A percentile compares a stretch with the other conserved stretches of the same genome.
phyloP scores from a whole-genome alignment of 2,888 invertebrate species.

The Nycteola revayana region DNA sequence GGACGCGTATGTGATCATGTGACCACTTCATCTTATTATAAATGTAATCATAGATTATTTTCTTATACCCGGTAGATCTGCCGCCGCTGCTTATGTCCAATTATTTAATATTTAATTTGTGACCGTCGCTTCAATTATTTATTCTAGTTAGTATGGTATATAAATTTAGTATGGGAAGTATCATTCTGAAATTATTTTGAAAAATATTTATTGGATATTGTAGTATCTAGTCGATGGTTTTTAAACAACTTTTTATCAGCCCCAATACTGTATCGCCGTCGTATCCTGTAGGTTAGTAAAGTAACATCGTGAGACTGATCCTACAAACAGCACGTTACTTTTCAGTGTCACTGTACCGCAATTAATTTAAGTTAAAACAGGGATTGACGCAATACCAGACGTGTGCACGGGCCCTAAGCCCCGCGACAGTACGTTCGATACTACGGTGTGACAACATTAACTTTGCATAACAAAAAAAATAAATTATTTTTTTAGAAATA shows the following conservation, averaged over 20 bases:
- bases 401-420: slow-evolving; percentile 14
- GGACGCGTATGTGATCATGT: slow-evolving; percentile 62
- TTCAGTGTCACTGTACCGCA: slow-evolving; percentile 45
- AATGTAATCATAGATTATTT: slow-evolving; percentile 65
- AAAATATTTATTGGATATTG: slow-evolving; percentile 66
- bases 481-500: not conserved
- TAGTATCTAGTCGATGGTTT: slow-evolving; percentile 72
- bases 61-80: slow-evolving; percentile 62
- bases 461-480: slow-evolving; percentile 18
- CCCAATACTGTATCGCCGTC: slow-evolving; percentile 30
- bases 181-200: slow-evolving; percentile 45
- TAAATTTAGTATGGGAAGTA: slow-evolving; percentile 39
- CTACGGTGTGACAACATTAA: slow-evolving; percentile 20
- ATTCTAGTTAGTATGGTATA: slow-evolving; percentile 59
- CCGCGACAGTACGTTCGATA: slow-evolving; percentile 7
- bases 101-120: slow-evolving; percentile 50
- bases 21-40: slow-evolving; percentile 60
- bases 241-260: slow-evolving; percentile 47
- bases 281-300: slow-evolving; percentile 44
- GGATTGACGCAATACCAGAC: slow-evolving; percentile 71
- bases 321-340: slow-evolving; percentile 41
- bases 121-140: slow-evolving; percentile 68
- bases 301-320: slow-evolving; percentile 54
- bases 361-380: slow-evolving; percentile 57
- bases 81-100: slow-evolving; percentile 58